Base-by-base conservation (phyloP, 1,140 invertebrate genomes). In the Eciton burchellii region DNA sequence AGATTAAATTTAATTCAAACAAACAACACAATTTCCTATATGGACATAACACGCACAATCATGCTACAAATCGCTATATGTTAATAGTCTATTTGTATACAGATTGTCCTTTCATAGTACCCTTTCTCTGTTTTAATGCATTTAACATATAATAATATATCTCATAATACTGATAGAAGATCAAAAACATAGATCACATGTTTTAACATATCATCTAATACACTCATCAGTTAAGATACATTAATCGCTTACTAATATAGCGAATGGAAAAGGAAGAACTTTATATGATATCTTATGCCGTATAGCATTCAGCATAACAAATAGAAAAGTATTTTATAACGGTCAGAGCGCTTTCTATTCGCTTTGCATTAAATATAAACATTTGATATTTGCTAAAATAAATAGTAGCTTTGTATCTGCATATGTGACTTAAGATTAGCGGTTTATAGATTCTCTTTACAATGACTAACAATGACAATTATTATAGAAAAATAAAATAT, bases 401-500 rank as follows among this genome's bases (percentile, higher is more conserved):
- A 87, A 84, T 84, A 87, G 47, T 72, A 77, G 57, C 74, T 88
- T 54, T 84, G 68, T 52, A 70, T 72, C 43, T 74, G 35, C n/a
- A n/a, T 35, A 35, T 35, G 24, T 21, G 52, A 60, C 47, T 59
- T 81, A 47, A 60, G 26, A 77, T 72, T 84, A 70, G 83, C 73
- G 59, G 35, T 70, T 70, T 49, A 84, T 88, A 88, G 59, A 84
- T 72, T 87, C 74, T 87, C 52, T 84, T 68, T 65, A 71, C 11
- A 84, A n/a, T 6, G 66, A 41, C 71, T 66, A 88, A 88, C 66
- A 87, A 82, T 82, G 65, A 81, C 65, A 62, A 47, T 24, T 84
- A 59, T 87, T 52, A 82, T 88, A 88, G 76, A 88, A 88, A 88
- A 88, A 88, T 88, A 88, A 88, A 87, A 84, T 88, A 52, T 85